A percentile compares a stretch with the other conserved stretches of the same genome.
phyloP scores from a whole-genome alignment of 23 tunicate species.

The Botrylloides violaceus region DNA sequence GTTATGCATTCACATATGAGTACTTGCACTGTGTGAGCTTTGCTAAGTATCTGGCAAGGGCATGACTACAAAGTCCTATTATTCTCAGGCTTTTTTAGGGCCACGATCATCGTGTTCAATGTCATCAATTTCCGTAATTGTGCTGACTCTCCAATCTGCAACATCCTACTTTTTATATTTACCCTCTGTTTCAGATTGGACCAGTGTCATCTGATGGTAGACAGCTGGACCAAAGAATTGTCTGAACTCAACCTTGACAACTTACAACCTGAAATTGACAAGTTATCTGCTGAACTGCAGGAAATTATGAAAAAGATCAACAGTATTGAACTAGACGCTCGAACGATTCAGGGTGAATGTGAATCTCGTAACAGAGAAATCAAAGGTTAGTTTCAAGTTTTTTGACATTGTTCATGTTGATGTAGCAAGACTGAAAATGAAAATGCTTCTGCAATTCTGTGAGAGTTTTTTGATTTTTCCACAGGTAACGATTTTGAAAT shows the following conservation, averaged over 20 bases:
- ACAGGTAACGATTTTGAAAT: too few relatives aligned
- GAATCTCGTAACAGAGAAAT: slow-evolving; percentile 13
- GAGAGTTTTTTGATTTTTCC: too few relatives aligned
- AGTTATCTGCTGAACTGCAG: slow-evolving; percentile 18
- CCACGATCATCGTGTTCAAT: too few relatives aligned
- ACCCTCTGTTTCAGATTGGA: slow-evolving; percentile 41
- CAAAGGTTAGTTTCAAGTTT: slow-evolving; percentile 15
- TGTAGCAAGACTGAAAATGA: background rate
- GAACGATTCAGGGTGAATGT: slow-evolving; percentile 4
- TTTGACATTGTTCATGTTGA: background rate
- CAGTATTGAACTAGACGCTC: slow-evolving; percentile 35
- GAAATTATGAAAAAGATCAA: slow-evolving; percentile 37
- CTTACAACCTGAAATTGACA: slow-evolving; percentile 49
- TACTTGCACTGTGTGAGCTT: too few relatives aligned
- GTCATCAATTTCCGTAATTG: too few relatives aligned
- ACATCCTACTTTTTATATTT: too few relatives aligned
- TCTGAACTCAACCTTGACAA: slow-evolving; percentile 26
- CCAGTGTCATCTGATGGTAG: slow-evolving; percentile 49
- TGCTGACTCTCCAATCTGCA: too few relatives aligned
- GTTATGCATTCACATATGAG: too few relatives aligned
- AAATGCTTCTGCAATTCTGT: too few relatives aligned
- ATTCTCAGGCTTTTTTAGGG: too few relatives aligned
- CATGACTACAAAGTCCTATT: too few relatives aligned
- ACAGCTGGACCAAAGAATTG: slow-evolving; percentile 52
- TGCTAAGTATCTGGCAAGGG: too few relatives aligned